phyloP scores from a whole-genome alignment of 2,113 vertebrate genomes.

The Podarcis raffonei region DNA sequence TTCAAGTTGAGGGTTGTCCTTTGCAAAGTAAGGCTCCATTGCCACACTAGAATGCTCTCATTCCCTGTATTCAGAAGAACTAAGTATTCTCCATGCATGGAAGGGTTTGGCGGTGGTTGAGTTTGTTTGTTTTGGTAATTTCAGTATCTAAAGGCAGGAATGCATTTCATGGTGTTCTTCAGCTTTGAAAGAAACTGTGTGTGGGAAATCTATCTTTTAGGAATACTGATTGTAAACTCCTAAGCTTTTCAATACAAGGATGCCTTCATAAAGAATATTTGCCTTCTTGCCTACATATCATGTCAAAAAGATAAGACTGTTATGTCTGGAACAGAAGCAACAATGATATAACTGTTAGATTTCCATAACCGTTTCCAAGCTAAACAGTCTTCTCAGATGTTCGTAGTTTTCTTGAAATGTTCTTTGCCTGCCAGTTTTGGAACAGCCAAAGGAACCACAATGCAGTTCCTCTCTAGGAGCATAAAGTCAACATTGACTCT shows the following conservation, averaged over 20 bases:
- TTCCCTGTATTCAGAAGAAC: background rate
- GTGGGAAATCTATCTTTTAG: background rate
- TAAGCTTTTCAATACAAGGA: background rate
- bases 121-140: too few relatives aligned
- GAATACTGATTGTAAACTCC: background rate
- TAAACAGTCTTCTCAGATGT: conserved; percentile 39
- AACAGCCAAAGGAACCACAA: background rate
- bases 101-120: too few relatives aligned
- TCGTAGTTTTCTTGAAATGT: background rate
- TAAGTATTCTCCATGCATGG: background rate
- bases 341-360: conserved; percentile 5
- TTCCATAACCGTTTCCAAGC: conserved; percentile 6
- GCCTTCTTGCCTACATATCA: conserved; percentile 1
- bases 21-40: too few relatives aligned
- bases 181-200: background rate
- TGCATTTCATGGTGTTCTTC: background rate
- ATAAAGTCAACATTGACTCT: background rate
- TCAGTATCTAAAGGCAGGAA: background rate
- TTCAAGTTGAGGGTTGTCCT: too few relatives aligned
- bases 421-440: background rate
- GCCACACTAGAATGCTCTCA: too few relatives aligned
- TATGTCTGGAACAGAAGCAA: conserved; percentile 20
- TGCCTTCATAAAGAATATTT: background rate
- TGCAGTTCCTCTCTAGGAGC: background rate
- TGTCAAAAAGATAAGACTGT: conserved; percentile 23